Base-by-base conservation (phyloP, 1,140 invertebrate species). In the Trichonephila inaurata region DNA sequence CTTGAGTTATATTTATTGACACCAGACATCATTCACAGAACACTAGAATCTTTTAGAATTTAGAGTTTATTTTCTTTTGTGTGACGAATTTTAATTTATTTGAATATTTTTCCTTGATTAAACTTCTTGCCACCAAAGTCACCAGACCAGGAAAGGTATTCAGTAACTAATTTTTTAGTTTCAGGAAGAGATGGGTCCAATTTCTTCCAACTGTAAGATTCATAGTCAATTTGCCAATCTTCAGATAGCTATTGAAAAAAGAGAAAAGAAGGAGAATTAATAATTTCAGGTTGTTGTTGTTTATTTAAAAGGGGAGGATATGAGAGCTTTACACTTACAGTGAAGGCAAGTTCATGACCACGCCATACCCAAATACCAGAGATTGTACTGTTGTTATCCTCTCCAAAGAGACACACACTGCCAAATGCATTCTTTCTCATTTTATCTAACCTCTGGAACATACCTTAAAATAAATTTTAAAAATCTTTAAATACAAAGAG, bases 81-180 rank as follows among this genome's bases (percentile, higher is more conserved):
- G 6, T 24, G 82, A 44, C n/a, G 21, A n/a, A 24, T n/a, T 85
- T 58, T 85, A 51, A 85, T 96, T 98, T 98, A 99, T 97, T 99
- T 99, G 97, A 99, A 99, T 96, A 99, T 98, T 97, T 99, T 99
- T 96, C 99, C 99, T 97, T 99, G 98, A 96, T 99, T 99, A 97
- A 99, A 99, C 96, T 98, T 97, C 95, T 98, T 97, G 92, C 98
- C 98, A 93, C 97, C 96, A 95, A 98, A 98, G 95, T 99, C 98
- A 82, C 98, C 99, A 95, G 97, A 97, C 99, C 98, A 99, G 19
- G 97, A 97, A 95, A 99, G 98, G 96, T 99, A 99, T 95, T 99
- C 97, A 94, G 98, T 96, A 16, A 99, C 98, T 69, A 99, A 95
- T 95, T 98, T 97, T 96, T 99, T 99, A 83, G 98, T 99, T 95